Conservation (phyloP, 1,140 invertebrate species). For the Euwallacea fornicatus region DNA sequence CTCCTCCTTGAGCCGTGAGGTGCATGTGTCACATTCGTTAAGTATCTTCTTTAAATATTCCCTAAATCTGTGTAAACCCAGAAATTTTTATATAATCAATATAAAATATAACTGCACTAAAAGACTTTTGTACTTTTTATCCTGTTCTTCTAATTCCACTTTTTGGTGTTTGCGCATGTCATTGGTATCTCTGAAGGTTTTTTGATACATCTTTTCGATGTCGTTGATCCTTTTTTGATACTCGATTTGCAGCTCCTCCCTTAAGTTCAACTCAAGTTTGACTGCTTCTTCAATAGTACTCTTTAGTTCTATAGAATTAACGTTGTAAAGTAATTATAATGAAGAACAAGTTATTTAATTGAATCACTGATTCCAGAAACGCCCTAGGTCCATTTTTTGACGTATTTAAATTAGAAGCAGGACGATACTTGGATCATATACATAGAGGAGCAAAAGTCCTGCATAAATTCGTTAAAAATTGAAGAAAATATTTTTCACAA, state of each 20-base stretch:
- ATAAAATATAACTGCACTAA: not conserved
- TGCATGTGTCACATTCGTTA: conserved; percentile 34
- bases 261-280: conserved; percentile 35
- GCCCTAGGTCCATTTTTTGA: no score
- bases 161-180: conserved; percentile 38
- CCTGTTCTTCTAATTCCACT: conserved; percentile 33
- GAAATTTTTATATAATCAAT: not conserved
- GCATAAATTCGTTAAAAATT: no score
- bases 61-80: conserved; percentile 24
- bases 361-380: no score
- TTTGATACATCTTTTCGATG: conserved; percentile 37
- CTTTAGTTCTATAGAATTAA: not conserved
- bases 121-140: conserved; percentile 24
- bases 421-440: not conserved
- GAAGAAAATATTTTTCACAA: no score
- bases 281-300: conserved; percentile 25
- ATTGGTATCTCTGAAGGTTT: conserved; percentile 28
- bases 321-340: no score
- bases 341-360: no score
- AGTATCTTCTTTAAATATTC: conserved; percentile 37
- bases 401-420: no score
- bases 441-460: no score
- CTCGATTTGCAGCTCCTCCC: conserved; percentile 40
- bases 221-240: conserved; percentile 38
- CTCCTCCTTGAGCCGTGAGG: conserved; percentile 30